Evolutionary conservation across 2,888 invertebrate genomes (phyloP).

Genomic region (Pecten maximus): DNA sequence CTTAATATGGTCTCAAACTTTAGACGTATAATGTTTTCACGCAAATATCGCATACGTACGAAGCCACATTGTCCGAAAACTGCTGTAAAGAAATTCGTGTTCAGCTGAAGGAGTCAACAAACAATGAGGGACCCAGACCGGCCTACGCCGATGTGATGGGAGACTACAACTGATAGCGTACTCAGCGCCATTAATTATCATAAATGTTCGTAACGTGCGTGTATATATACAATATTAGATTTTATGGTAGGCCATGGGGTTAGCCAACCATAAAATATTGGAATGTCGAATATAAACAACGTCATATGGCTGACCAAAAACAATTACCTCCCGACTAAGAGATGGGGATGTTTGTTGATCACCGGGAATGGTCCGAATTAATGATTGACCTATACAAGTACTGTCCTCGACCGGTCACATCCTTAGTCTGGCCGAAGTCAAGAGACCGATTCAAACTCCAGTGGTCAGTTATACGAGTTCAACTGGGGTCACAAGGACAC

Average conservation of each 20-base stretch:
- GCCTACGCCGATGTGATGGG: neutral
- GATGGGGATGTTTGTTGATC: neutral
- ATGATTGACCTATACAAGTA: neutral
- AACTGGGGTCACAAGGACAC: neutral
- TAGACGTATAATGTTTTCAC: neutral
- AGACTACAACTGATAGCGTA: neutral
- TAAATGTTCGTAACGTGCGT: slow-evolving; percentile 15
- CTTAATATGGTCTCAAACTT: too few relatives aligned
- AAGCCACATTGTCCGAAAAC: neutral
- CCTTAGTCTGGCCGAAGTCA: neutral
- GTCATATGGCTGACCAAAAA: neutral
- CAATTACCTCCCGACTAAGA: neutral
- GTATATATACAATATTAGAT: slow-evolving; percentile 20
- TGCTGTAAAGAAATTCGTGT: neutral
- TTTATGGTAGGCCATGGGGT: slow-evolving; percentile 12
- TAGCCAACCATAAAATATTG: slow-evolving; percentile 21
- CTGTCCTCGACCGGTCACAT: slow-evolving; percentile 10
- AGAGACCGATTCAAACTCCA: neutral
- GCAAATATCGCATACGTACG: neutral
- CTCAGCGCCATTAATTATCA: slow-evolving; percentile 13
- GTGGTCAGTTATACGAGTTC: neutral
- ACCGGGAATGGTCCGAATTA: neutral
- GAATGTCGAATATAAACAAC: neutral
- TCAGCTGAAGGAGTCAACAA: neutral
- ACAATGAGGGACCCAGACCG: neutral